Base-by-base conservation (phyloP, 2,888 invertebrate species). In the Pycnomerus fuliginosus region DNA sequence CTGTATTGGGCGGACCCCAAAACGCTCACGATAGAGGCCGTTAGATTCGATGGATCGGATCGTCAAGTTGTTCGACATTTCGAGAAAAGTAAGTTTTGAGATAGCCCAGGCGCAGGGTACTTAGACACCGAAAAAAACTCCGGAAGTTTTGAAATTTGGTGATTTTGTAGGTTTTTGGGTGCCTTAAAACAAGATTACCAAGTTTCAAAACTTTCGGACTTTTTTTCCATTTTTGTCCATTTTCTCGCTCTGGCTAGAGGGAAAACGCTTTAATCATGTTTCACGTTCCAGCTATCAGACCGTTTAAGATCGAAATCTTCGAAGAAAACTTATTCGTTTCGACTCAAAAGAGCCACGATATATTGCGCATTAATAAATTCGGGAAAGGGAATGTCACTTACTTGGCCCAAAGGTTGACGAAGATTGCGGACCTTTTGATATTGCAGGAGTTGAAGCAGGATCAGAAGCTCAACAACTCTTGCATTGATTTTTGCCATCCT, bases 1-100 rank as follows among this genome's bases (percentile, higher is more conserved):
- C 69, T 93, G 2, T 92, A 91, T 75, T 90, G 89, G 86, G 81
- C 86, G 7, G 93, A 93, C 74, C 80, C 83, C n/a, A 88, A 89
- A 69, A 79, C 81, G 53, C 79, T 80, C 55, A 79, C 82, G 12
- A 78, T 91, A 42, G 87, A 88, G 70, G 82, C 82, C 25, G 77
- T 83, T 34, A 74, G 76, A 10, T 70, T 85, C 12, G 84, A 86
- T 66, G 90, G 90, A 46, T 74, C 75, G 36, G 84, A 83, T 58
- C 75, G 87, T 24, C 76, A 78, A 43, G 65, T 80, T 2, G 77
- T 85, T 1, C 74, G 75, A 35, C 71, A 74, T 25, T 83, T 84
- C 54, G 68, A 72, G 24, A 72, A 74, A 52, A 75, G 77, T 76
- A 65, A 60, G 55, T n/a, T n/a, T n/a, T n/a, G n/a, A n/a, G n/a